phyloP scores from a whole-genome alignment of 2,888 invertebrate genomes.

The Drosophila meridionalis region DNA sequence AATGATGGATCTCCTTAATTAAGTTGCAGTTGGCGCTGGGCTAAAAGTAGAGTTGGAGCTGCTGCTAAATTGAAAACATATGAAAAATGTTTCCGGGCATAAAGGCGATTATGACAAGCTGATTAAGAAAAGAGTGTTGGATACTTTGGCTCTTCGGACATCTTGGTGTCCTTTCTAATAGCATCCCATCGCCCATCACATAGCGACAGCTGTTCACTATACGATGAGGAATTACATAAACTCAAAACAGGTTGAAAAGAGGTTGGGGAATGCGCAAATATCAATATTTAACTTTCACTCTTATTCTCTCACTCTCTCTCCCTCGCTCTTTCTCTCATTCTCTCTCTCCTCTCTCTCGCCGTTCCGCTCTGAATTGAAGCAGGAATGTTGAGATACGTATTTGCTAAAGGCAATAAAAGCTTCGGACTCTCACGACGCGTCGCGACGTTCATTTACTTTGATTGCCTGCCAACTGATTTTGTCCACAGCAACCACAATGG shows the following conservation, averaged over 20 bases:
- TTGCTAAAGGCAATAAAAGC: not conserved
- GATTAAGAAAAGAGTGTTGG: constrained; percentile 14
- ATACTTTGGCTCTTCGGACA: not conserved
- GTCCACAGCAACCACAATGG: constrained; percentile 7
- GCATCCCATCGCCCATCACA: not conserved
- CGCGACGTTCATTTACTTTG: not conserved
- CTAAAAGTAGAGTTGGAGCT: constrained; percentile 9
- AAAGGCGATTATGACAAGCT: constrained; percentile 12
- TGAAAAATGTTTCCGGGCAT: constrained; percentile 29
- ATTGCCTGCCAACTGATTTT: constrained; percentile 3
- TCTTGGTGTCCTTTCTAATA: constrained; percentile 3
- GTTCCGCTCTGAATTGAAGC: not conserved
- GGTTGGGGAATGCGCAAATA: not conserved
- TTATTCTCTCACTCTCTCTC: not conserved
- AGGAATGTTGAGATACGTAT: not conserved
- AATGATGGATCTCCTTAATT: constrained; percentile 72
- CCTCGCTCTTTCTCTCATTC: not conserved
- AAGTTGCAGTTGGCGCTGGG: constrained; percentile 50
- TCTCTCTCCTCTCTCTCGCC: not conserved
- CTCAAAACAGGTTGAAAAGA: not conserved
- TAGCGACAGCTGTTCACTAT: constrained; percentile 1
- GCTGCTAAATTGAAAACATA: constrained; percentile 28
- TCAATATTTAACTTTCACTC: not conserved
- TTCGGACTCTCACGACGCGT: not conserved
- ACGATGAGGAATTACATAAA: not conserved